phyloP scores from a whole-genome alignment of 2,888 invertebrate genomes.

The Epirrhoe tristata region DNA sequence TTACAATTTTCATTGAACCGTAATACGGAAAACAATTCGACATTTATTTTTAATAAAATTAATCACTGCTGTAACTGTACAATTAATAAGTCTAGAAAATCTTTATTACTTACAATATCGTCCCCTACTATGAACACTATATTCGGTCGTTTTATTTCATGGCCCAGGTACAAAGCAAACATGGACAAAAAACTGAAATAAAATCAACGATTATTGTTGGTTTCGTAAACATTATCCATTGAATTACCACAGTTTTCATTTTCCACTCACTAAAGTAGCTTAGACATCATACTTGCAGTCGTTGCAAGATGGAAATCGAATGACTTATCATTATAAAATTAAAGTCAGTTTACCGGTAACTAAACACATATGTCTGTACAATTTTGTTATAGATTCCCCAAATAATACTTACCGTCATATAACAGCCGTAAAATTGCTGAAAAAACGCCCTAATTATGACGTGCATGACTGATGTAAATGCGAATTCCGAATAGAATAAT shows the following conservation, averaged over 20 bases:
- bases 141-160: slow-evolving; percentile 79
- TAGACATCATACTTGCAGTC: slow-evolving; percentile 17
- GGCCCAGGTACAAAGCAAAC: slow-evolving; percentile 34
- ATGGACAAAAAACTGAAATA: slow-evolving; percentile 38
- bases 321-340: slow-evolving; percentile 5
- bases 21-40: neutral
- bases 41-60: neutral
- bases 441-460: too few relatives aligned
- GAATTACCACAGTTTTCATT: slow-evolving; percentile 1
- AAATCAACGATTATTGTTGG: neutral
- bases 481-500: too few relatives aligned
- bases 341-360: slow-evolving; percentile 7
- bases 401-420: neutral
- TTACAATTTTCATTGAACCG: neutral
- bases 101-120: slow-evolving; percentile 88
- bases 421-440: neutral
- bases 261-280: slow-evolving; percentile 27
- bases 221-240: slow-evolving; percentile 2
- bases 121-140: slow-evolving; percentile 91
- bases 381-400: slow-evolving; percentile 4
- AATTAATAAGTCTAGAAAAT: neutral
- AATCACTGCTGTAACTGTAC: neutral
- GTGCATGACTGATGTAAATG: too few relatives aligned
- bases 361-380: slow-evolving; percentile 6
- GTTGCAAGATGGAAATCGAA: neutral